phyloP scores from a whole-genome alignment of 1,140 invertebrate species.

The Agraylea sexmaculata region DNA sequence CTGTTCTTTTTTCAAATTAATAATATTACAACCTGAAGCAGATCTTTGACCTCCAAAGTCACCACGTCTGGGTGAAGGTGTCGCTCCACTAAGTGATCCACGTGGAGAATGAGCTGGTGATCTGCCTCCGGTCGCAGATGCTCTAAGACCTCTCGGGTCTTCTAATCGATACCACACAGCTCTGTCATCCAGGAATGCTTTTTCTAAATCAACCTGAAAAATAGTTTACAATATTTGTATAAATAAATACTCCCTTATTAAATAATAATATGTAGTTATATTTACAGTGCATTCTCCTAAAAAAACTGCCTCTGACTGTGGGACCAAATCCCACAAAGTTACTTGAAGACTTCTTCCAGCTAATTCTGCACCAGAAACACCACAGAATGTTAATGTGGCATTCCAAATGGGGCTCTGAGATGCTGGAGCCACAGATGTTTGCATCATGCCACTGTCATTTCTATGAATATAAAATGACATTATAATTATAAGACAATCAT shows the following conservation, averaged over 20 bases:
- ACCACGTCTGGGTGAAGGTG: conserved; percentile 47
- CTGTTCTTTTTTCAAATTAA: neutral
- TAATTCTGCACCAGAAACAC: conserved; percentile 62
- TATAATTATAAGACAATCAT: conserved; percentile 2
- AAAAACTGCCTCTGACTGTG: conserved; percentile 69
- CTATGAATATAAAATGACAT: conserved; percentile 33
- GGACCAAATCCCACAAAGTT: conserved; percentile 75
- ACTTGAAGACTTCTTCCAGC: conserved; percentile 71
- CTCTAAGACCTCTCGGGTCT: conserved; percentile 56
- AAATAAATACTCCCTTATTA: no score
- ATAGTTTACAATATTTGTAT: no score
- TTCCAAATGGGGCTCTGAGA: conserved; percentile 83
- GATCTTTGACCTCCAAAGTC: conserved; percentile 56
- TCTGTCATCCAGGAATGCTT: conserved; percentile 72
- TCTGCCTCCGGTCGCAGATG: conserved; percentile 36
- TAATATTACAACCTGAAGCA: conserved; percentile 40
- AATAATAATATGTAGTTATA: no score
- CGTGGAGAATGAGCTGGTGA: conserved; percentile 66
- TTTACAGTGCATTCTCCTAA: conserved; percentile 74
- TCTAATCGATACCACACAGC: conserved; percentile 80
- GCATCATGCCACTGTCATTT: conserved; percentile 55
- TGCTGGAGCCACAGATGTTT: conserved; percentile 70
- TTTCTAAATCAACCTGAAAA: conserved; percentile 47
- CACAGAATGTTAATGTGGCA: conserved; percentile 70
- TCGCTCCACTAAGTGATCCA: conserved; percentile 56